Percentiles rank a stretch among this genome's conserved stretches.
phyloP scores from a whole-genome alignment of 2,113 vertebrate genomes.

The Platysternon megacephalum region DNA sequence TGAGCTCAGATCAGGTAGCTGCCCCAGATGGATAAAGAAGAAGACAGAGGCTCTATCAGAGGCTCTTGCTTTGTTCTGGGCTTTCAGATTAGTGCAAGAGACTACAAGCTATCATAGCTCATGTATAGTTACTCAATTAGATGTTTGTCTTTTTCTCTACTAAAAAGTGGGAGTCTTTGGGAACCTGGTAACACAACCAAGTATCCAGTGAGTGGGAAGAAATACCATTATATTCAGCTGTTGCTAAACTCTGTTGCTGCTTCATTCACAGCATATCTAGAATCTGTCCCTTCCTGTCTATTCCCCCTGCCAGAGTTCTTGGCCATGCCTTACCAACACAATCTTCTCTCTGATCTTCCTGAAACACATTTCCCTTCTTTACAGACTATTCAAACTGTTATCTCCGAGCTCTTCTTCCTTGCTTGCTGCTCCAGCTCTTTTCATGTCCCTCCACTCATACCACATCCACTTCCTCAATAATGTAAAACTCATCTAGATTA shows the following conservation, averaged over 20 bases:
- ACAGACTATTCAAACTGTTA: neutral
- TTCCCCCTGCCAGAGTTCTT: neutral
- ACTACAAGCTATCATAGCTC: neutral
- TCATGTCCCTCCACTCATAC: neutral
- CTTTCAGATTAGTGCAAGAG: slow-evolving; percentile 1
- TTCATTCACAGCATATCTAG: neutral
- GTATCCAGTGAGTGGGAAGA: neutral
- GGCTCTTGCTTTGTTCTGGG: neutral
- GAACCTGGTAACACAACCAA: no score
- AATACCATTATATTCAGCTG: neutral
- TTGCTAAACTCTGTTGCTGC: neutral
- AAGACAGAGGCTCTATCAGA: neutral
- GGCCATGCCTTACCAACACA: neutral
- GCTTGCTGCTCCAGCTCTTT: neutral
- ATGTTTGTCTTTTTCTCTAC: neutral
- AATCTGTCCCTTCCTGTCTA: neutral
- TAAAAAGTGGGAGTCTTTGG: neutral
- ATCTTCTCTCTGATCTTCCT: neutral
- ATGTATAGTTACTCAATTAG: neutral
- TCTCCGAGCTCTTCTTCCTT: neutral
- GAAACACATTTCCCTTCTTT: neutral
- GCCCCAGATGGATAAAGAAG: neutral
- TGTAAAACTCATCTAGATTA: neutral
- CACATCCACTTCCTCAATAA: neutral
- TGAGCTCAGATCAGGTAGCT: neutral